Evolutionary conservation across 2,113 vertebrate genomes (phyloP).

Genomic region (Corythornis vintsioides): DNA sequence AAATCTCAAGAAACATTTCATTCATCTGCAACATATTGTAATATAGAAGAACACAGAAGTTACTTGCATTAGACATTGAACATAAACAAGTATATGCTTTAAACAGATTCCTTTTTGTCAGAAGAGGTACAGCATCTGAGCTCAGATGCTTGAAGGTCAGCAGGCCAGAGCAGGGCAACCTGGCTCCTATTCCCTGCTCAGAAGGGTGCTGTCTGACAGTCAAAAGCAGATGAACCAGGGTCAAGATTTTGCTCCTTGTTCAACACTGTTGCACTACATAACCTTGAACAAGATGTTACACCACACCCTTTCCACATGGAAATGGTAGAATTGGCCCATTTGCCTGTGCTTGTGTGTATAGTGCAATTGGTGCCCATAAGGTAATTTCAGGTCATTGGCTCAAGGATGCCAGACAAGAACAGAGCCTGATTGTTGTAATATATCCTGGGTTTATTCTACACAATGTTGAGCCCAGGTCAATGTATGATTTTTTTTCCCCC

Average conservation of each 20-base stretch:
- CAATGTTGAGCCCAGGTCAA: neutral
- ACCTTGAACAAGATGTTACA: neutral
- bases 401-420: neutral
- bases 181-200: neutral
- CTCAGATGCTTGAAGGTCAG: neutral
- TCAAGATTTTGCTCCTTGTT: neutral
- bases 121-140: neutral
- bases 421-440: neutral
- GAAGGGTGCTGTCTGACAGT: neutral
- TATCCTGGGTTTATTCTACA: neutral
- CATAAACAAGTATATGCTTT: neutral
- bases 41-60: neutral
- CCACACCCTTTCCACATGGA: neutral
- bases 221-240: neutral
- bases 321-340: neutral
- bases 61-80: neutral
- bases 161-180: neutral
- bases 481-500: conserved; percentile 6
- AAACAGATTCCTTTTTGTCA: neutral
- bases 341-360: neutral
- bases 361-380: neutral
- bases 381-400: neutral
- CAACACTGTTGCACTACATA: neutral
- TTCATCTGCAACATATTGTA: neutral
- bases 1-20: neutral